These are phyloP conservation scores for Rhombomys opimus DNA, from an alignment of 2,113 vertebrate species.

Conservation along the genomic window DNA sequence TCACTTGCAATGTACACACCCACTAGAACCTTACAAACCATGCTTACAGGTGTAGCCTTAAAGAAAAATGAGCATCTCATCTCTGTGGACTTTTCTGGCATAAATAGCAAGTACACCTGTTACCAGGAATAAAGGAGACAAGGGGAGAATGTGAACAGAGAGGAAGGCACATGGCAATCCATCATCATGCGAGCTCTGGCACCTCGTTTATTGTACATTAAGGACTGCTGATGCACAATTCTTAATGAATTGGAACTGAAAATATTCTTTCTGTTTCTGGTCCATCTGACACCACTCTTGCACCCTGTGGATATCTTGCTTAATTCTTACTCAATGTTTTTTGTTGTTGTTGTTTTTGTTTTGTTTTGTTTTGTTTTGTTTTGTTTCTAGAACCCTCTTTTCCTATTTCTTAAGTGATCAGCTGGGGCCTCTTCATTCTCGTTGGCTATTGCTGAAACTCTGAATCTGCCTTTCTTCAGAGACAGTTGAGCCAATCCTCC, in stretches of 20 bases:
- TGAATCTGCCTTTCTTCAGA: conserved; percentile 38
- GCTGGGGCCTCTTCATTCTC: conserved; percentile 5
- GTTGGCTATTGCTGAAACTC: conserved; percentile 9
- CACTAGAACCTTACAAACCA: neutral
- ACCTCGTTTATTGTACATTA: conserved; percentile 61
- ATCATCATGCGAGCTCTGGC: neutral
- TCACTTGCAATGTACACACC: neutral
- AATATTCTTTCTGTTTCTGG: neutral
- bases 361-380: neutral
- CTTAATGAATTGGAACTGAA: conserved; percentile 8
- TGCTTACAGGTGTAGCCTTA: neutral
- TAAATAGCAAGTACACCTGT: neutral
- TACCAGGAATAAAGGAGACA: neutral
- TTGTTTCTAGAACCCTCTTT: neutral
- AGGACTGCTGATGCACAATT: neutral
- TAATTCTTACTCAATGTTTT: neutral
- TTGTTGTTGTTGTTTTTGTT: too few species aligned
- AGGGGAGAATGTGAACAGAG: neutral
- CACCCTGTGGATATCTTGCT: neutral
- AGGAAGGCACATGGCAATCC: conserved; percentile 14
- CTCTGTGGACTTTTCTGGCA: neutral
- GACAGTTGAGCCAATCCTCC: neutral
- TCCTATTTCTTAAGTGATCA: neutral
- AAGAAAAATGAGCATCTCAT: neutral
- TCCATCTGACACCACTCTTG: neutral